Percentiles rank a stretch among this genome's conserved stretches.
Evolutionary conservation across 2,888 invertebrate genomes (phyloP).

Genomic region (Leuctra nigra): DNA sequence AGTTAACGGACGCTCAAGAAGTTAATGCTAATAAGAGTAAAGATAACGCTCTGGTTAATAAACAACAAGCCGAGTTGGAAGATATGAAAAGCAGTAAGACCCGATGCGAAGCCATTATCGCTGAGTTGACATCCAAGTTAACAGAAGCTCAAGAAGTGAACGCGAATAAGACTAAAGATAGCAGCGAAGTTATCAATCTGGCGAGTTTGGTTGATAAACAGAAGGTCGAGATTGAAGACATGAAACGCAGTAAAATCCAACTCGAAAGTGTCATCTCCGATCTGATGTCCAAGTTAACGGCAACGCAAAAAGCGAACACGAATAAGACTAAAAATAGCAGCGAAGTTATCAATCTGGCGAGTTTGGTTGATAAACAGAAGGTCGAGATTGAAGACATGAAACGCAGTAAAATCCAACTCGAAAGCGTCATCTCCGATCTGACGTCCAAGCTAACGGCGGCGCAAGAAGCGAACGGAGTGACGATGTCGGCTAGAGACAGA

Average conservation of each 20-base stretch:
- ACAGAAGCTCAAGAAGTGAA: neutral
- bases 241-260: neutral
- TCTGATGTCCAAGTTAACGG: neutral
- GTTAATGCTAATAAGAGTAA: too few species aligned
- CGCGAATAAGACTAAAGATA: neutral
- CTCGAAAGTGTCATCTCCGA: neutral
- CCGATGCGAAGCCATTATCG: neutral
- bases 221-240: neutral
- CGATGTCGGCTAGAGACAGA: neutral
- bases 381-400: neutral
- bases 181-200: neutral
- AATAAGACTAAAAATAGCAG: neutral
- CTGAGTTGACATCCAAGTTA: neutral
- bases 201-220: neutral
- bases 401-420: too few species aligned
- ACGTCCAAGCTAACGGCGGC: neutral
- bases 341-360: neutral
- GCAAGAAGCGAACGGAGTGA: neutral
- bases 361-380: neutral
- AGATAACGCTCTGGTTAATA: too few species aligned
- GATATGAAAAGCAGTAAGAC: neutral
- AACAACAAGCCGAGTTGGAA: neutral
- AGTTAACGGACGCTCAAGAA: too few species aligned
- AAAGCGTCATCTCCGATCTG: neutral
- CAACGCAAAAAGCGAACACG: neutral